These are phyloP conservation scores for Hesperophylax magnus DNA, from an alignment of 1,140 invertebrate species.

Conservation along the genomic window DNA sequence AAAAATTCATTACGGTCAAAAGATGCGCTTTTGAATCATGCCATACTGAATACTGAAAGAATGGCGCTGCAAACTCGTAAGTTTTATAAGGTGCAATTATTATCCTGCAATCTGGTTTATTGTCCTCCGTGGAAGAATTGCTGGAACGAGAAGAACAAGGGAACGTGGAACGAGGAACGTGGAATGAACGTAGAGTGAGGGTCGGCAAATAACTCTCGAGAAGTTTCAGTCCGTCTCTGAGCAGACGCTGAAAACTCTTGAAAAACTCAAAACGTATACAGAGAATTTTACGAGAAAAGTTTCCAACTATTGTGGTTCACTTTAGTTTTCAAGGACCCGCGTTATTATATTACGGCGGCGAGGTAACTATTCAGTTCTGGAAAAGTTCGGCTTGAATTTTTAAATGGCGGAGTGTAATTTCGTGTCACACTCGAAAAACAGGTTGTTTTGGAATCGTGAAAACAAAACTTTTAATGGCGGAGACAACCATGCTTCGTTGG, in stretches of 20 bases:
- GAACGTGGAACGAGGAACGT: no score
- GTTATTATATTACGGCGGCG: constrained; percentile 14
- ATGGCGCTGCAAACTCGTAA: not conserved
- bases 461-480: no score
- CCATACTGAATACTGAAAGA: no score
- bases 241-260: constrained; percentile 25
- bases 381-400: not conserved
- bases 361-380: not conserved
- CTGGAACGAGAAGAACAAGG: not conserved
- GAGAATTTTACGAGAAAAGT: constrained; percentile 44
- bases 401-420: no score
- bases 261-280: not conserved
- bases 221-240: constrained; percentile 32
- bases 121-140: constrained; percentile 44
- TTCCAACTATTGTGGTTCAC: constrained; percentile 33
- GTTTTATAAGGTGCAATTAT: constrained; percentile 39
- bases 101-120: constrained; percentile 50
- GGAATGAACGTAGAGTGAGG: not conserved
- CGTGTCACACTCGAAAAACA: no score
- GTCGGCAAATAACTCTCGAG: constrained; percentile 42
- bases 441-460: no score
- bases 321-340: constrained; percentile 40
- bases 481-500: no score
- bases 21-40: no score
- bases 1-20: no score